Evolutionary conservation across 2,888 invertebrate species (phyloP), one percentile per base, ranked within the genome.

Genomic region (Eupithecia centaureata): DNA sequence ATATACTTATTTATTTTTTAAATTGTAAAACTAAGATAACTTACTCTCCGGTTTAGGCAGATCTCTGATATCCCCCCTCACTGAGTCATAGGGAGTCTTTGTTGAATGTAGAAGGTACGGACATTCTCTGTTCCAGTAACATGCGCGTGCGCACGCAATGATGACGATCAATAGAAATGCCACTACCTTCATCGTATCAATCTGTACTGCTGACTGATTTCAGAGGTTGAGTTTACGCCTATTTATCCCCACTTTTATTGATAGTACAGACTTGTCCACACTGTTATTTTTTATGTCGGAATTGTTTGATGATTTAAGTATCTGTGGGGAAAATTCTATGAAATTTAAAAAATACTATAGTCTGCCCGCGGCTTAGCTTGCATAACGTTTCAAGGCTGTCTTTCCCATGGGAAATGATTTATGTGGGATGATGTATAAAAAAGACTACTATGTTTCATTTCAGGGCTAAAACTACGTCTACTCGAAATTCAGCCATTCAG

Each of bases 41-140:
- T 91, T 79, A 92, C 92, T 85, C 52, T 78, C 64, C 1, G 85
- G 84, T 13, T 70, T 64, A 0, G 73, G 69, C 56, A 81, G 78
- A 65, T 92, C 90, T 56, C 91, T 81, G 18, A 91, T 83, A 62
- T 92, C 92, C 0, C 92, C 91, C 61, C 92, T 77, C 0, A 90
- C 68, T 0, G 81, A 78, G 2, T 90, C 90, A 61, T 93, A 92
- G 0, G 89, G 88, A 0, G 92, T 91, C 71, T 88, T 91, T 0
- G 90, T 81, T 0, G 88, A 85, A 67, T 82, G 89, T 71, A 87
- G 61, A 5, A 74, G 74, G 60, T 84, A 88, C 0, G 84, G 76
- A 42, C 88, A 88, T 54, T 81, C 74, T 0, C 78, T 71, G 71
- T 87, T 90, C 85, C 85, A 91, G 65, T 91, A 90, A 64, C 91